A percentile compares a stretch with the other conserved stretches of the same genome.
Conservation (phyloP, 1,140 invertebrate species). For the Ostrea edulis region DNA sequence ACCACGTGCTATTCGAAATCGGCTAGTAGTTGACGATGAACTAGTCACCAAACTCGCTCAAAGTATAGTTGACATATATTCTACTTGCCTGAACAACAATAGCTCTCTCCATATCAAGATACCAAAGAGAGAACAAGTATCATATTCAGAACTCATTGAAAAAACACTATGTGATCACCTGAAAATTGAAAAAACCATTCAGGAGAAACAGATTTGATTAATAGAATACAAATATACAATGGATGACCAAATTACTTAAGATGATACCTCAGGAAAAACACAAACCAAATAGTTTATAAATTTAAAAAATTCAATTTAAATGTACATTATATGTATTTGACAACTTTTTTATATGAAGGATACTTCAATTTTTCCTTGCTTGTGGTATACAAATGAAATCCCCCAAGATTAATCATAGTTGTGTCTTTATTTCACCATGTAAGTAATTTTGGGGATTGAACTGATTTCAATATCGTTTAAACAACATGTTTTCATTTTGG, state of each 20-base stretch:
- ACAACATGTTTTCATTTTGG: too few relatives aligned
- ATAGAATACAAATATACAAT: background rate
- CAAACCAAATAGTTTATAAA: background rate
- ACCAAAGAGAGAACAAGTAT: constrained; percentile 11
- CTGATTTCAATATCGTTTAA: too few relatives aligned
- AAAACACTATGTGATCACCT: constrained; percentile 55
- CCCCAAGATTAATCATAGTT: too few relatives aligned
- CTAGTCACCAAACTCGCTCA: constrained; percentile 50
- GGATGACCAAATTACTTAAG: background rate
- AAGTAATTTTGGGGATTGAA: too few relatives aligned
- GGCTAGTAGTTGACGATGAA: constrained; percentile 53
- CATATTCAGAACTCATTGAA: constrained; percentile 30
- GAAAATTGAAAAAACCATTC: constrained; percentile 54
- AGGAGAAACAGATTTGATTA: constrained; percentile 56
- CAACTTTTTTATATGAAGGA: too few relatives aligned
- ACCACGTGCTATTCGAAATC: constrained; percentile 49
- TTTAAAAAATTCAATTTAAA: too few relatives aligned
- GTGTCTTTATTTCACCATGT: too few relatives aligned
- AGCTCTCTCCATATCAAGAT: background rate
- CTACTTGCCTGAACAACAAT: constrained; percentile 39
- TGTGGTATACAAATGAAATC: too few relatives aligned
- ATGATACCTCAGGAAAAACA: background rate
- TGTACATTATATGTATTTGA: too few relatives aligned
- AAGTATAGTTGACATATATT: constrained; percentile 54
- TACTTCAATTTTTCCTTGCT: too few relatives aligned